These are phyloP conservation scores for Drosophila serrata DNA, from an alignment of 1,140 invertebrate species.

Conservation along the genomic window DNA sequence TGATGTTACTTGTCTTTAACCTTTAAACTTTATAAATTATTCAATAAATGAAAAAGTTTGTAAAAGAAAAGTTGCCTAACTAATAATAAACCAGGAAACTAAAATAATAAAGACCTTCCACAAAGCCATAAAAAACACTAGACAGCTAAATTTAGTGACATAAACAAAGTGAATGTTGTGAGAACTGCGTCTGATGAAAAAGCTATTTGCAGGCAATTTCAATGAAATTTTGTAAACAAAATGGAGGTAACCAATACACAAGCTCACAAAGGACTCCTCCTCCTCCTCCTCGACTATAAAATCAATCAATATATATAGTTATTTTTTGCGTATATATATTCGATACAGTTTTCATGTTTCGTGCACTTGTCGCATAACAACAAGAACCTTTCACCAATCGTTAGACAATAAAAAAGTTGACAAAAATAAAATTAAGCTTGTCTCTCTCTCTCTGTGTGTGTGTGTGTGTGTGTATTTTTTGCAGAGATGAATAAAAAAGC, in stretches of 20 bases:
- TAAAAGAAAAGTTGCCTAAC: not conserved
- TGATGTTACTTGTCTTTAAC: not conserved
- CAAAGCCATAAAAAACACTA: not conserved
- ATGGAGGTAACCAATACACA: not conserved
- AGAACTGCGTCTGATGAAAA: conserved; percentile 15
- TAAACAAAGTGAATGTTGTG: conserved; percentile 21
- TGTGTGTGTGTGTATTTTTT: conserved; percentile 9
- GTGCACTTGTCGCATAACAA: conserved; percentile 38
- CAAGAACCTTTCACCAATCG: conserved; percentile 53
- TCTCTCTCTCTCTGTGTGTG: no score
- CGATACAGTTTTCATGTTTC: conserved; percentile 34
- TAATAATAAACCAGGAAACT: conserved; percentile 7
- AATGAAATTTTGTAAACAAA: conserved; percentile 32
- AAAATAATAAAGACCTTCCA: conserved; percentile 7
- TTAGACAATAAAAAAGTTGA: conserved; percentile 53
- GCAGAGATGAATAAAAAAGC: conserved; percentile 12
- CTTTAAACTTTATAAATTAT: not conserved
- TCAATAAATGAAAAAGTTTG: conserved; percentile 2
- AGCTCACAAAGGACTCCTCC: not conserved
- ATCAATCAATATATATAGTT: conserved; percentile 47
- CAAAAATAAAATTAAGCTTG: conserved; percentile 51
- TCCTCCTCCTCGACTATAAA: conserved; percentile 2
- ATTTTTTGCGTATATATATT: conserved; percentile 8
- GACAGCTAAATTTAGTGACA: conserved; percentile 30
- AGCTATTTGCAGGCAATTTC: conserved; percentile 38